These are phyloP conservation scores for Crotophaga sulcirostris DNA, from an alignment of 2,113 vertebrate genomes.

Conservation along the genomic window DNA sequence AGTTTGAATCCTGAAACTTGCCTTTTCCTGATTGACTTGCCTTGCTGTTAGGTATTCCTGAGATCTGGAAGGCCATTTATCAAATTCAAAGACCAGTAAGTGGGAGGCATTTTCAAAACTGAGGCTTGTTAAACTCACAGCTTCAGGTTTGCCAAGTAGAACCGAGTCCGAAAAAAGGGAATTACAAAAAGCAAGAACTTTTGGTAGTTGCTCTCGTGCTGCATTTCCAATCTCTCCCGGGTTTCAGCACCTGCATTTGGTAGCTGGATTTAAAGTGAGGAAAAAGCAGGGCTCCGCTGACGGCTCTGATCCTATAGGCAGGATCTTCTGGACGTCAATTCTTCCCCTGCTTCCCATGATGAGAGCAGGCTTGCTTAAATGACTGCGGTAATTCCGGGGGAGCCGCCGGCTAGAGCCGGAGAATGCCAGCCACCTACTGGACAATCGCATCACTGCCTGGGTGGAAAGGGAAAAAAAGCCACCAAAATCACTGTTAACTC, in stretches of 20 bases:
- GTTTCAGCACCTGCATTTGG: constrained; percentile 22
- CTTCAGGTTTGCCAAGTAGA: not conserved
- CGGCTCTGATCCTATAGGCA: constrained; percentile 71
- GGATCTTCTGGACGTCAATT: constrained; percentile 65
- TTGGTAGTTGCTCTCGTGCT: not conserved
- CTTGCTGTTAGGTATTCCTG: not conserved
- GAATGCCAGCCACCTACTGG: constrained; percentile 80
- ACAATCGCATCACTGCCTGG: constrained; percentile 51
- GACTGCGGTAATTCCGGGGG: not conserved
- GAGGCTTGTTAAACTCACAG: not conserved
- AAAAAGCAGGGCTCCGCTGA: constrained; percentile 54
- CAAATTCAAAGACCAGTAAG: not conserved
- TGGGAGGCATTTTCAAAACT: not conserved
- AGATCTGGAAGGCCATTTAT: not conserved
- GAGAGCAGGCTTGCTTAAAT: not conserved
- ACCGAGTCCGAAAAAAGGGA: not conserved
- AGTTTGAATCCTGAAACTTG: not conserved
- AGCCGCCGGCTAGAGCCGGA: constrained; percentile 6
- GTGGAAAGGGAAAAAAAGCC: too few relatives aligned
- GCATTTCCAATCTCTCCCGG: constrained; percentile 39
- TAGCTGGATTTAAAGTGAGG: constrained; percentile 61
- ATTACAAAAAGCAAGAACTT: constrained; percentile 60
- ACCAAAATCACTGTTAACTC: not conserved
- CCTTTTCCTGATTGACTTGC: not conserved
- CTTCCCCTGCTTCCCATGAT: constrained; percentile 22